Percentiles rank a stretch among this genome's conserved stretches.
Evolutionary conservation across 2,888 invertebrate species (phyloP).

Genomic region (Ellobium chinense): DNA sequence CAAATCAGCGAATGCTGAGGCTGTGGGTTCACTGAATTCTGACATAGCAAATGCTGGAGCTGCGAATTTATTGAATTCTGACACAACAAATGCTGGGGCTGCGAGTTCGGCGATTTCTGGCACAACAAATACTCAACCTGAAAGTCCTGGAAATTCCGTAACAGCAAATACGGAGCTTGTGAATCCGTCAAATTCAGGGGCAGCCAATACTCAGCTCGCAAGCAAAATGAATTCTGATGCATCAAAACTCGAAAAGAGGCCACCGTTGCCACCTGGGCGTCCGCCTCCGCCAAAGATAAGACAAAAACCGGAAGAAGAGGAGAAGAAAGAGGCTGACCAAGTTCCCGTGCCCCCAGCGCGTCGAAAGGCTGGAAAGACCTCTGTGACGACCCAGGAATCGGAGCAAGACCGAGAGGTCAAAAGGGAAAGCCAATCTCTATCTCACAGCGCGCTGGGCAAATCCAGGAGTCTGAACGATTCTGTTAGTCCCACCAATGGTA

Average conservation of each 20-base stretch:
- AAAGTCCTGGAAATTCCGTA: too few species aligned
- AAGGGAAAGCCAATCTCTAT: not conserved
- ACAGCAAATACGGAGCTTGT: too few species aligned
- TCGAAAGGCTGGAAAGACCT: not conserved
- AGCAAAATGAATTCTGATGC: too few species aligned
- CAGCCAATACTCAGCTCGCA: too few species aligned
- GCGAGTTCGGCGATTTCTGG: too few species aligned
- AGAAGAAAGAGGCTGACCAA: not conserved
- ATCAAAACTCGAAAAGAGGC: too few species aligned
- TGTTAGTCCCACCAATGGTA: not conserved
- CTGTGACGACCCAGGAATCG: not conserved
- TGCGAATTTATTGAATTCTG: not conserved
- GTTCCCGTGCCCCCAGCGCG: constrained; percentile 1
- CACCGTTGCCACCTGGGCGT: not conserved
- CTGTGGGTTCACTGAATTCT: not conserved
- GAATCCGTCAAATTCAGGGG: too few species aligned
- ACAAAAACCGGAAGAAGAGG: not conserved
- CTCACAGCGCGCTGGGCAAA: not conserved
- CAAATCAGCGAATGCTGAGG: not conserved
- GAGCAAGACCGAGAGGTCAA: not conserved
- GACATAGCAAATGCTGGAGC: not conserved
- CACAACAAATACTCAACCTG: too few species aligned
- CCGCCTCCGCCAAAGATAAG: not conserved
- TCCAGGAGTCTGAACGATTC: not conserved
- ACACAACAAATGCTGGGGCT: too few species aligned